phyloP scores from a whole-genome alignment of 2,113 vertebrate genomes.

The Dasyurus viverrinus region DNA sequence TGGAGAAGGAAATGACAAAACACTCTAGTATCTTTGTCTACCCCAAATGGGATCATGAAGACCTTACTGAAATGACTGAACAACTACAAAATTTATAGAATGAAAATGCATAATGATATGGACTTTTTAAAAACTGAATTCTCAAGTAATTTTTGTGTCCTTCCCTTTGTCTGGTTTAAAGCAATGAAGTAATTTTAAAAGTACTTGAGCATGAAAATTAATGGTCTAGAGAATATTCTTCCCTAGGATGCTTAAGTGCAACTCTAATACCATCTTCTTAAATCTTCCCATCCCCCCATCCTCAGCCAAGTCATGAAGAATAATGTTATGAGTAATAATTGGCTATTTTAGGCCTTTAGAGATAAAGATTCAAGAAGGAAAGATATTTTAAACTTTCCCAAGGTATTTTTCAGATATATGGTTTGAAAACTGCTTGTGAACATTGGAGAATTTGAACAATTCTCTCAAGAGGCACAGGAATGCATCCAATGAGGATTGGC shows the following conservation, averaged over 20 bases:
- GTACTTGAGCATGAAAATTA: neutral
- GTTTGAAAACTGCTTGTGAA: neutral
- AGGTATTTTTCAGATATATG: slow-evolving; percentile 17
- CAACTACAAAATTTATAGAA: too few species aligned
- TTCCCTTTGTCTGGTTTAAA: slow-evolving; percentile 21
- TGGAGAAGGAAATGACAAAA: too few species aligned
- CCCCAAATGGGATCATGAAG: too few species aligned
- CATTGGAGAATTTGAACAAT: neutral
- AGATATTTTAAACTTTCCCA: neutral
- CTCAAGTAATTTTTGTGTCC: neutral
- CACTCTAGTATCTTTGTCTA: too few species aligned
- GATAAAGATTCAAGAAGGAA: slow-evolving; percentile 6
- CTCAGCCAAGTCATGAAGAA: neutral
- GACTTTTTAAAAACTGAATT: neutral
- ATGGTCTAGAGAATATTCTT: neutral
- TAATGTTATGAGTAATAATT: neutral
- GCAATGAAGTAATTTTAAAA: neutral
- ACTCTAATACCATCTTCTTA: neutral
- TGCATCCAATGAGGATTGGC: neutral
- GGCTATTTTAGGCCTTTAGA: neutral
- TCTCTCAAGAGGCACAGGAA: neutral
- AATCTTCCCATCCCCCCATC: neutral
- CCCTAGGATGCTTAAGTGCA: neutral
- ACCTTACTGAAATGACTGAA: too few species aligned
- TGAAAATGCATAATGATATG: neutral